Evolutionary conservation across 2,113 vertebrate species (phyloP), one percentile per base, ranked within the genome.

Genomic region (Oreochromis aureus): DNA sequence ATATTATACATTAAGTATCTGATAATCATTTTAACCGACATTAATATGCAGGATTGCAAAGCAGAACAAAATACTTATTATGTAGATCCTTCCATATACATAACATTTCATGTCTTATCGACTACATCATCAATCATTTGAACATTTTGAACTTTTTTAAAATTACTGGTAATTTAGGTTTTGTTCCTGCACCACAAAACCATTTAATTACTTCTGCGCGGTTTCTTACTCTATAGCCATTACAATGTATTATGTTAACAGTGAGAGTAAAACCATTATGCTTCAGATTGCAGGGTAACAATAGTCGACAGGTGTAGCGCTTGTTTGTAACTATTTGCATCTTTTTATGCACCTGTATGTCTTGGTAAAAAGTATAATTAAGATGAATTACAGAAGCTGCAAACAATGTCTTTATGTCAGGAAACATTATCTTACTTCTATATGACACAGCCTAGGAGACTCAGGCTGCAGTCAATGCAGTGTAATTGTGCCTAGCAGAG

Each of bases 21-120:
- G 19, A 27, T 53, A 7, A 58, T 88, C 92, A 87, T 91, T 89
- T 88, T 13, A 89, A 63, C 86, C n/a, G n/a, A 39, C 34, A 54
- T 59, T 76, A 71, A 71, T 13, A 55, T 34, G 53, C 24, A 54
- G 39, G 18, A 41, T 54, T 81, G 32, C 44, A 80, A 7, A 78
- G n/a, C 16, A 34, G 54, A 89, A 63, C 19, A 39, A 71, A 82
- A 71, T 36, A 34, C 22, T 36, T 15, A 76, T 56, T 6, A 32
- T 3, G 5, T 24, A 54, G 27, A 2, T 6, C 56, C 8, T 5
- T 24, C 27, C 6, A 16, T 54, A 80, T 18, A 48, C n/a, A 32
- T 59, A 44, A 27, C 16, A 16, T 2, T 6, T n/a, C 5, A 22
- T 82, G 27, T 53, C 81, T 59, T 30, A 63, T 80, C 24, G 1